These are phyloP conservation scores for Marronus borbonicus DNA, from an alignment of 2,888 invertebrate species.

Conservation along the genomic window DNA sequence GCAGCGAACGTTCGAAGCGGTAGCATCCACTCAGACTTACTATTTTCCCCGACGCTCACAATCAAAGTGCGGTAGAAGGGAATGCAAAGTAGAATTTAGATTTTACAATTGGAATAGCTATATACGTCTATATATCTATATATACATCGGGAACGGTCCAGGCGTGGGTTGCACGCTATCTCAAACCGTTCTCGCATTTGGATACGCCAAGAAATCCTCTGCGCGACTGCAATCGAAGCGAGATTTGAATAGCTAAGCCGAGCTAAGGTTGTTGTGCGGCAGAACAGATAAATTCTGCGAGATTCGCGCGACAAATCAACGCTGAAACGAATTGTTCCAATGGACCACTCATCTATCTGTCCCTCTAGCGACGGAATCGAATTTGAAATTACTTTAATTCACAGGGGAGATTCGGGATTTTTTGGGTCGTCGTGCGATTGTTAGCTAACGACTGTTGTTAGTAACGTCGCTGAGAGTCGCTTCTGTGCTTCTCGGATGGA, in stretches of 20 bases:
- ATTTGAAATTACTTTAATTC: conserved; percentile 73
- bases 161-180: conserved; percentile 58
- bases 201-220: conserved; percentile 65
- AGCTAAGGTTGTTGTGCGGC: conserved; percentile 70
- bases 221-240: conserved; percentile 70
- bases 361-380: conserved; percentile 71
- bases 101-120: conserved; percentile 71
- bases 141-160: conserved; percentile 68
- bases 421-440: conserved; percentile 64
- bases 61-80: conserved; percentile 65
- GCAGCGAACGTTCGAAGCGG: conserved; percentile 27
- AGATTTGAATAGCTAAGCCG: conserved; percentile 72
- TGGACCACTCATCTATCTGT: conserved; percentile 71
- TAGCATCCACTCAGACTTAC: conserved; percentile 47
- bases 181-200: conserved; percentile 55
- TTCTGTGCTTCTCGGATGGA: conserved; percentile 26
- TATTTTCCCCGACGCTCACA: conserved; percentile 53
- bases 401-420: conserved; percentile 70
- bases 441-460: conserved; percentile 69
- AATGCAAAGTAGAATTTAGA: conserved; percentile 70
- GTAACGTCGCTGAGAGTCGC: conserved; percentile 58
- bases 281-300: conserved; percentile 66
- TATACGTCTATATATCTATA: conserved; percentile 68
- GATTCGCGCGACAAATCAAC: conserved; percentile 65
- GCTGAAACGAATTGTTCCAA: conserved; percentile 67